Evolutionary conservation across 2,113 vertebrate genomes (phyloP).

Genomic region (Cryptotis parvus): DNA sequence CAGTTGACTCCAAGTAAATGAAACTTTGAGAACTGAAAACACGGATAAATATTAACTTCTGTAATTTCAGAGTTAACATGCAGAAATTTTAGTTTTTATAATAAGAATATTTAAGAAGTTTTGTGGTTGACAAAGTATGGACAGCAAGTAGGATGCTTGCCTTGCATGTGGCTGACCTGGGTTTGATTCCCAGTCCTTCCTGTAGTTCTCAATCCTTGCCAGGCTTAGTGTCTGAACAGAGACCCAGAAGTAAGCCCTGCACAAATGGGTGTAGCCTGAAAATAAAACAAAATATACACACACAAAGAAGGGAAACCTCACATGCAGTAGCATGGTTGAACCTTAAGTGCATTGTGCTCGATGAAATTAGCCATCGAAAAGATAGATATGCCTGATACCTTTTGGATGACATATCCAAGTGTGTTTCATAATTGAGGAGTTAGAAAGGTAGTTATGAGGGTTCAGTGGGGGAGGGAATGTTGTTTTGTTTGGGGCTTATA

Average conservation of each 20-base stretch:
- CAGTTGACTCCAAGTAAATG: background rate
- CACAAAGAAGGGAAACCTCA: background rate
- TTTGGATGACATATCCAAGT: background rate
- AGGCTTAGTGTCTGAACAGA: too few relatives aligned
- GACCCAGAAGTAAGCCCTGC: too few relatives aligned
- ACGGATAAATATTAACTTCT: too few relatives aligned
- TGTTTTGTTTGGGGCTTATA: background rate
- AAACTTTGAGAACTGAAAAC: background rate
- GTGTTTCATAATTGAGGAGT: background rate
- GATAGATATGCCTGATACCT: background rate
- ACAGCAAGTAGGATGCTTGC: too few relatives aligned
- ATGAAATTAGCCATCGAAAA: background rate
- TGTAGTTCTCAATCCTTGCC: too few relatives aligned
- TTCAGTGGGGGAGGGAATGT: rapidly evolving
- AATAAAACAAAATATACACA: background rate
- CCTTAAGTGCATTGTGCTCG: background rate
- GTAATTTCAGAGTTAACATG: background rate
- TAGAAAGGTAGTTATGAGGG: background rate
- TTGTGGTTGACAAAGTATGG: background rate
- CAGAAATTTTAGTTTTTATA: background rate
- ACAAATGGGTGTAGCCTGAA: too few relatives aligned
- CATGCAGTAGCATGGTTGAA: background rate
- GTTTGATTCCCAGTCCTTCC: too few relatives aligned
- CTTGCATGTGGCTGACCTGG: too few relatives aligned
- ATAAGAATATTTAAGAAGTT: background rate